Conservation (phyloP, 1,140 invertebrate genomes). For the Rhopalosiphum padi region DNA sequence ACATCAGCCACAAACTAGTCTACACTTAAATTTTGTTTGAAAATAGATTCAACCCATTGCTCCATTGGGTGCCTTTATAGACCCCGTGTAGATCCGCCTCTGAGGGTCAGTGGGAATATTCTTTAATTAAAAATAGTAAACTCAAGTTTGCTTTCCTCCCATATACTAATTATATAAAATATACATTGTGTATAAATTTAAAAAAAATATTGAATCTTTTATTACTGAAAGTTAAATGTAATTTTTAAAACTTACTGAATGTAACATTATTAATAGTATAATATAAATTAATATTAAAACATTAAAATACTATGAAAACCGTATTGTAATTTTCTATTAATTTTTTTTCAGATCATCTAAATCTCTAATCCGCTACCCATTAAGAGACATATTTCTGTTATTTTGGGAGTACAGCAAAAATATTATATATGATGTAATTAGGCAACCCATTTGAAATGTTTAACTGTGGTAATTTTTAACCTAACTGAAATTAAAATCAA, state of each 20-base stretch:
- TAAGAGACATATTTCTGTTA: constrained; percentile 37
- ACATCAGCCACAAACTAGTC: too few species aligned
- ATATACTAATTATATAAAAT: not conserved
- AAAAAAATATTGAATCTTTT: not conserved
- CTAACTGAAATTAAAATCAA: not conserved
- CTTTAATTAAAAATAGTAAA: not conserved
- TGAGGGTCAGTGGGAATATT: too few species aligned
- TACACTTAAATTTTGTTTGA: too few species aligned
- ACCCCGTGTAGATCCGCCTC: too few species aligned
- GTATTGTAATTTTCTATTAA: not conserved
- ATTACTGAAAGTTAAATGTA: not conserved
- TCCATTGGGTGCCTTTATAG: too few species aligned
- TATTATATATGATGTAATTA: constrained; percentile 44
- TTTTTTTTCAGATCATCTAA: constrained; percentile 51
- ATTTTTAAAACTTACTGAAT: not conserved
- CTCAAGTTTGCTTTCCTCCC: not conserved
- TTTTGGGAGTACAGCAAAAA: constrained; percentile 51
- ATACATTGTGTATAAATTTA: not conserved
- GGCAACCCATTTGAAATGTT: constrained; percentile 46
- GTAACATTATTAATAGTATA: not conserved
- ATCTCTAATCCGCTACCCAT: constrained; percentile 43
- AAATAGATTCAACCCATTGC: too few species aligned
- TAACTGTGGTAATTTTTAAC: not conserved
- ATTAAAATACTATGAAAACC: not conserved
- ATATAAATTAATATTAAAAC: not conserved